Conservation (phyloP, 2,888 invertebrate species). For the Melinaea menophilus region DNA sequence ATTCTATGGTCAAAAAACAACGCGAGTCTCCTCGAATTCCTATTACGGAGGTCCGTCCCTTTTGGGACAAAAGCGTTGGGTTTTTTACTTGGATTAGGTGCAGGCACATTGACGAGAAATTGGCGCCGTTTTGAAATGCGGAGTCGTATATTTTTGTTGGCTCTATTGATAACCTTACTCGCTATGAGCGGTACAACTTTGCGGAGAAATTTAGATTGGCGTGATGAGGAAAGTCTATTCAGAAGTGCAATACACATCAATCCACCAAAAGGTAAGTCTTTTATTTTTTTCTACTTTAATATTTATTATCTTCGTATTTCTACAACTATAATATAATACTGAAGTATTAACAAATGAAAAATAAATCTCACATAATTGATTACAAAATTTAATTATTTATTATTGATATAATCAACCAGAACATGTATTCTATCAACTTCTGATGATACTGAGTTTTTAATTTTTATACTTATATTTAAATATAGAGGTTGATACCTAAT, state of each 20-base stretch:
- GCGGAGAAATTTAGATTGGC: constrained; percentile 93
- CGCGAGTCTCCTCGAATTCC: no score
- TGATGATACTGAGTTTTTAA: no score
- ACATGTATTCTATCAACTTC: no score
- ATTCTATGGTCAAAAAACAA: no score
- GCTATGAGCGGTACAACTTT: constrained; percentile 87
- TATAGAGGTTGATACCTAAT: not conserved
- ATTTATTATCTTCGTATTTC: constrained; percentile 7
- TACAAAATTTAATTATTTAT: no score
- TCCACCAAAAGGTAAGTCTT: constrained; percentile 94
- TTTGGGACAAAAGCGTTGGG: constrained; percentile 95
- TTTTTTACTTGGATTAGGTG: constrained; percentile 88
- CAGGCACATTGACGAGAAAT: constrained; percentile 67
- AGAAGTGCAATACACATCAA: constrained; percentile 93
- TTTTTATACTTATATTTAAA: no score
- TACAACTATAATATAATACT: constrained; percentile 6
- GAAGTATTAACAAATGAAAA: constrained; percentile 28
- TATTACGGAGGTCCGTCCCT: no score
- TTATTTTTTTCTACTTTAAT: not conserved
- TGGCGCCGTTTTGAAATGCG: constrained; percentile 67
- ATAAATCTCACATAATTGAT: no score
- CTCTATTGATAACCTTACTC: constrained; percentile 79
- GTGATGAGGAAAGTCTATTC: constrained; percentile 94
- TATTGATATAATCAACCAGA: no score
- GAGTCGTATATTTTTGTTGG: constrained; percentile 63